Evolutionary conservation across 2,113 vertebrate genomes (phyloP).

Genomic region (Penelope pileata): DNA sequence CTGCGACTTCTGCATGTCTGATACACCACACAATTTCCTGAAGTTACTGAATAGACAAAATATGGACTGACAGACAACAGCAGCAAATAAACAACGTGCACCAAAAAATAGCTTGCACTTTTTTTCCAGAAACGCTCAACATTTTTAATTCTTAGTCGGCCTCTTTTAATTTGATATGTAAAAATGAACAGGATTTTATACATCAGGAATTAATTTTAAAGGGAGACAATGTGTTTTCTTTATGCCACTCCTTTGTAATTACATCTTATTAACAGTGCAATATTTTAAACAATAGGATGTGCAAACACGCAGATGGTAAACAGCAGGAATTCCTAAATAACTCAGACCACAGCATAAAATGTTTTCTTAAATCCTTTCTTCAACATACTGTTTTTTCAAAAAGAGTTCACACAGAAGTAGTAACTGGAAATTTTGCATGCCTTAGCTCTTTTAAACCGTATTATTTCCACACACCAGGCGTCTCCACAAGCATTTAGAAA

Average conservation of each 20-base stretch:
- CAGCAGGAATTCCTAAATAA: background rate
- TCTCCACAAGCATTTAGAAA: background rate
- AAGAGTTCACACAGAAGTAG: background rate
- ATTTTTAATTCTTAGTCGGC: background rate
- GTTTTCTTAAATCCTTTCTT: background rate
- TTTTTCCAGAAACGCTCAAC: background rate
- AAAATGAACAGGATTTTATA: background rate
- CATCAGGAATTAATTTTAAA: background rate
- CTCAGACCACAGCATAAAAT: background rate
- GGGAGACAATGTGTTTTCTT: background rate
- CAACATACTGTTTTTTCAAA: background rate
- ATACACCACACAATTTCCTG: background rate
- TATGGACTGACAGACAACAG: background rate
- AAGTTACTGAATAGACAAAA: background rate
- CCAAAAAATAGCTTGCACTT: background rate
- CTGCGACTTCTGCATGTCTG: background rate
- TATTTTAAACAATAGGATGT: background rate
- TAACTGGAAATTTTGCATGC: background rate
- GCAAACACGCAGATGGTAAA: background rate
- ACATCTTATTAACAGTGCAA: background rate
- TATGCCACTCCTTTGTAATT: background rate
- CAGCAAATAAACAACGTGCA: background rate
- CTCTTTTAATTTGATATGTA: background rate
- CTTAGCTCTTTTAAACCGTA: background rate
- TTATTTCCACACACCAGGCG: background rate